A percentile compares a stretch with the other conserved stretches of the same genome.
Evolutionary conservation across 1,140 invertebrate species (phyloP).

Genomic region (Calliphora vicina): DNA sequence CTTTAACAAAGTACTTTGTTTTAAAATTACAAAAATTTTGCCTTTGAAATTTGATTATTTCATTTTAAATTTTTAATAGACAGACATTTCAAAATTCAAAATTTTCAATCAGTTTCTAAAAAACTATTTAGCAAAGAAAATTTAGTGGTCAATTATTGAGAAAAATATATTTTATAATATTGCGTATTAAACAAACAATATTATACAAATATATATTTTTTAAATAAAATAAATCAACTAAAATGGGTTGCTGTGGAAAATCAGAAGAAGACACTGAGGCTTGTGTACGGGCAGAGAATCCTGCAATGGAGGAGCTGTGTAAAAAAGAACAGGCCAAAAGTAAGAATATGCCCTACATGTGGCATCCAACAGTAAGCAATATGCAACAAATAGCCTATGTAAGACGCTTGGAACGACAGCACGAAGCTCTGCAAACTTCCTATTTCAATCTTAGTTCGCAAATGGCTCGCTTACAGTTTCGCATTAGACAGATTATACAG

Average conservation of each 20-base stretch:
- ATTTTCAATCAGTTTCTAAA: not conserved
- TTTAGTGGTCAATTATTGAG: too few relatives aligned
- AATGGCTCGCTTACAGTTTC: constrained; percentile 37
- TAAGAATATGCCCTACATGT: not conserved
- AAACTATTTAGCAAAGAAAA: too few relatives aligned
- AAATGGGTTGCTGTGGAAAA: not conserved
- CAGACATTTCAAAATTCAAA: too few relatives aligned
- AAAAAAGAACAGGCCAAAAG: not conserved
- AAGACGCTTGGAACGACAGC: constrained; percentile 26
- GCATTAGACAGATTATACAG: constrained; percentile 35
- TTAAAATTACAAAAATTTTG: too few relatives aligned
- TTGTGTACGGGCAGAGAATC: too few relatives aligned
- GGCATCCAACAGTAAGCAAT: constrained; percentile 31
- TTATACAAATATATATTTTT: not conserved
- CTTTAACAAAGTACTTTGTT: too few relatives aligned
- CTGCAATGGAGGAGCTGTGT: not conserved
- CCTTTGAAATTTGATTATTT: too few relatives aligned
- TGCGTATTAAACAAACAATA: not conserved
- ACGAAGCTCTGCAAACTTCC: constrained; percentile 20
- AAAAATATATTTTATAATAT: not conserved
- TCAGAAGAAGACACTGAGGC: not conserved
- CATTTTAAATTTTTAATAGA: too few relatives aligned
- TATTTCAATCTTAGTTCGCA: constrained; percentile 33
- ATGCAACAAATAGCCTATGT: constrained; percentile 36
- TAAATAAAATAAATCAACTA: not conserved